Evolutionary conservation across 2,797 vertebrate genomes (phyloP), one percentile per base, ranked within the genome.

Genomic region (Vultur gryphus): DNA sequence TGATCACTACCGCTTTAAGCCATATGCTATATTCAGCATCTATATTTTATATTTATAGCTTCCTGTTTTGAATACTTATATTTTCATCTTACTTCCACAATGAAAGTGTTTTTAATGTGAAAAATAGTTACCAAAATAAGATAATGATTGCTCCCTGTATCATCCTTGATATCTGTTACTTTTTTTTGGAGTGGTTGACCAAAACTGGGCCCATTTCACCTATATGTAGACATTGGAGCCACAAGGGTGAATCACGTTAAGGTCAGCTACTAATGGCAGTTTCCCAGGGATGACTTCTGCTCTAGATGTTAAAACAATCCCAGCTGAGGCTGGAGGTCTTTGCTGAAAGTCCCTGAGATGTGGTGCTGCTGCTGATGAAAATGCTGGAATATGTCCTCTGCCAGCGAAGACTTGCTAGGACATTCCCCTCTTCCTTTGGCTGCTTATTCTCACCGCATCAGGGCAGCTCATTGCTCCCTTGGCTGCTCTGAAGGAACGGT

Each of bases 41-140:
- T 73, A 25, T 93, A 86, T 93, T 92, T 96, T 94, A 72, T 84
- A 89, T 92, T 97, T 93, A 89, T 88, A 52, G 33, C n/a, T 92
- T 94, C 76, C 62, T 76, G 21, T 46, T 67, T 54, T 87, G 49
- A 88, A 84, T 82, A 82, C 35, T 95, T 89, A 66, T 31, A 31
- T 90, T 95, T 90, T 94, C 10, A 49, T 87, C 72, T 35, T 93
- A 69, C 77, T 92, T 95, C 87, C 48, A 64, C 41, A 89, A 64
- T 62, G 25, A 35, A 87, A 46, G 16, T 51, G 8, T 24, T 86
- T 86, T 86, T 75, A 48, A 48, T 57, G 20, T 79, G 58, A 92
- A 85, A 82, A 73, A 18, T n/a, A 79, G 57, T 64, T 78, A 78
- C 28, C 11, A 67, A 73, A 87, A 84, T 78, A 55, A 69, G 62